Conservation (phyloP, 92 coral and sea anemone genomes). For the Epizoanthus illoricatus region DNA sequence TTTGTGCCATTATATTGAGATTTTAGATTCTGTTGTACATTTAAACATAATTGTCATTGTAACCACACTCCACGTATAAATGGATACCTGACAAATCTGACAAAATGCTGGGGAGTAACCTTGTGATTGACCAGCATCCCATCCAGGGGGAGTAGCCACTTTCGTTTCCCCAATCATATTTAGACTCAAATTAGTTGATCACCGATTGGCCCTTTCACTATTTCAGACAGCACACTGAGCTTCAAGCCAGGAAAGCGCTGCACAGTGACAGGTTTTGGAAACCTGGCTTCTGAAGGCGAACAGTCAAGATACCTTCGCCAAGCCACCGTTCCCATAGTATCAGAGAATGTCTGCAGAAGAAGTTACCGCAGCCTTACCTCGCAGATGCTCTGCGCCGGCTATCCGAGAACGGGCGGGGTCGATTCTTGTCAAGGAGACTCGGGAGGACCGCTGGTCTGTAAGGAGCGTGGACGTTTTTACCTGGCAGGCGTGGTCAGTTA, state of each 20-base stretch:
- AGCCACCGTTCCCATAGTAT: constrained; percentile 50
- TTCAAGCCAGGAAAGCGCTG: constrained; percentile 55
- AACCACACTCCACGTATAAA: too few relatives aligned
- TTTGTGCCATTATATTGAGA: too few relatives aligned
- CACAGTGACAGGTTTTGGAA: constrained; percentile 60
- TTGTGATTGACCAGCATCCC: too few relatives aligned
- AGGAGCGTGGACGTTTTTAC: constrained; percentile 46
- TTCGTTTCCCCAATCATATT: too few relatives aligned
- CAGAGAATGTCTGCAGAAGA: constrained; percentile 4
- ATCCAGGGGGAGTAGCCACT: too few relatives aligned
- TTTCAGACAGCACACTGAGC: constrained; percentile 1
- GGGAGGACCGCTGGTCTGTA: constrained; percentile 73
- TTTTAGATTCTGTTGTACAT: too few relatives aligned
- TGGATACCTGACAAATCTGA: too few relatives aligned
- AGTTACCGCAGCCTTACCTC: constrained; percentile 42
- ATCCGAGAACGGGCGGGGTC: constrained; percentile 45
- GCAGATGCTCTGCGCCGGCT: constrained; percentile 65
- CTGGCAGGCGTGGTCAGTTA: constrained; percentile 63
- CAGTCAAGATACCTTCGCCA: constrained; percentile 44
- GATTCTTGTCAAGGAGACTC: constrained; percentile 74
- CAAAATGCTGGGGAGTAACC: too few relatives aligned
- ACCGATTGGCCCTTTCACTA: background rate
- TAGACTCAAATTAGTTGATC: too few relatives aligned
- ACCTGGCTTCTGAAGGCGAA: constrained; percentile 34
- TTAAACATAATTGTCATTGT: too few relatives aligned